Conservation (phyloP, 1,140 invertebrate species). For the Aphelinus certus region DNA sequence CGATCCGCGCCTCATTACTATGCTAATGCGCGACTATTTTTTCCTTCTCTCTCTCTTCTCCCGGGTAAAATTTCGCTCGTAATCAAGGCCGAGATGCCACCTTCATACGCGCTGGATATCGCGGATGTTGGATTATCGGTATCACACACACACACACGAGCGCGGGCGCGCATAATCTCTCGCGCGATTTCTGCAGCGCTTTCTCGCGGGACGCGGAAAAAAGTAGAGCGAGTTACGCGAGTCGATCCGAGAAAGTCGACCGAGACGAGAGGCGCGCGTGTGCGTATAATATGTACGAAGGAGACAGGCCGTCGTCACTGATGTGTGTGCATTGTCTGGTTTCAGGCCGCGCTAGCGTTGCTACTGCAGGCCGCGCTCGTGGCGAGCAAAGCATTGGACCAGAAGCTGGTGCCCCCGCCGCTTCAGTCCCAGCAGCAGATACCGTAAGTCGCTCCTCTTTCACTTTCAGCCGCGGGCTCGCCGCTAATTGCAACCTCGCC, state of each 20-base stretch:
- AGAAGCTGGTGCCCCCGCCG: slow-evolving; percentile 52
- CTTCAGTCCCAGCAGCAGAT: slow-evolving; percentile 52
- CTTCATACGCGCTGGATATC: no score
- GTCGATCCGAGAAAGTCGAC: slow-evolving; percentile 36
- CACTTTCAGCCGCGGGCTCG: not conserved
- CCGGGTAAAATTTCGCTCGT: no score
- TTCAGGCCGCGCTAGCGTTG: slow-evolving; percentile 61
- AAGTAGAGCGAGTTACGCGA: slow-evolving; percentile 37
- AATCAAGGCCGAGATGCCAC: no score
- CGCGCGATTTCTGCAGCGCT: slow-evolving; percentile 20
- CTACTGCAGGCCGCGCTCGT: slow-evolving; percentile 63
- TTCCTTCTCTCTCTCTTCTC: no score
- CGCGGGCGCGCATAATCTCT: not conserved
- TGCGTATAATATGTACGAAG: slow-evolving; percentile 5
- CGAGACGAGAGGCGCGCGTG: slow-evolving; percentile 8
- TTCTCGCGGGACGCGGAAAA: slow-evolving; percentile 28
- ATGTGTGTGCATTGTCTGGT: slow-evolving; percentile 27
- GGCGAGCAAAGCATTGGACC: slow-evolving; percentile 61
- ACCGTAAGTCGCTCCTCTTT: slow-evolving; percentile 49
- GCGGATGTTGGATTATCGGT: no score
- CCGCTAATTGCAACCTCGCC: not conserved
- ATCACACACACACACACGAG: not conserved
- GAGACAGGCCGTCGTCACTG: not conserved
- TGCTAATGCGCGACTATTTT: no score
- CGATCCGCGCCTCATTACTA: no score